phyloP scores from a whole-genome alignment of 2,113 vertebrate species.

The Copsychus sechellarum region DNA sequence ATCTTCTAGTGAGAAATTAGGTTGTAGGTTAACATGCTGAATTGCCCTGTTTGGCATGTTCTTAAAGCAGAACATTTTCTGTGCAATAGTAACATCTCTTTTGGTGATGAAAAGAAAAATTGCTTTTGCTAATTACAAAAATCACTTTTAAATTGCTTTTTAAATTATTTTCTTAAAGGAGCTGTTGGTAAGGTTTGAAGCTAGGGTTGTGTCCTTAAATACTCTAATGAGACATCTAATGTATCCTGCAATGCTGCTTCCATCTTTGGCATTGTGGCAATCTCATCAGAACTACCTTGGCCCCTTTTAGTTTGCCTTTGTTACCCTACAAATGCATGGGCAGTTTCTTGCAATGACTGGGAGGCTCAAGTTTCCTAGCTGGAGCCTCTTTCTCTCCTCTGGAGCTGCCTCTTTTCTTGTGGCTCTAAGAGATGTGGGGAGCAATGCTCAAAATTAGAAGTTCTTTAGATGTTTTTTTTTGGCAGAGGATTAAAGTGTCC shows the following conservation, averaged over 20 bases:
- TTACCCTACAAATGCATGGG: neutral
- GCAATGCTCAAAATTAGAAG: neutral
- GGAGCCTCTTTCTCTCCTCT: neutral
- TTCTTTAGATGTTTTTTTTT: neutral
- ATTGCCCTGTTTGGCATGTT: neutral
- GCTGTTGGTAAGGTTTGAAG: neutral
- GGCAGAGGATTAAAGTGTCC: constrained; percentile 39
- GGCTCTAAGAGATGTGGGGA: neutral
- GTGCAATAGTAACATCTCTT: neutral
- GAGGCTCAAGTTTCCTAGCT: neutral
- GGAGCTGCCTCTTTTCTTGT: neutral
- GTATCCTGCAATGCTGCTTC: neutral
- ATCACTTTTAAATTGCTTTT: neutral
- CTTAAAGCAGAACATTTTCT: neutral
- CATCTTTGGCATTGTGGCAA: neutral
- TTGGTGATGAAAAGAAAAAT: neutral
- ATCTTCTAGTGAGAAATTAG: neutral
- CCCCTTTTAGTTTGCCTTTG: neutral
- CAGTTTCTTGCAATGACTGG: neutral
- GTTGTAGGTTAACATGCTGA: neutral
- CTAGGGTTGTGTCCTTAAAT: neutral
- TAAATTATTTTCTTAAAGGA: neutral
- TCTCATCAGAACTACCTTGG: neutral
- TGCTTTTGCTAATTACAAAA: neutral
- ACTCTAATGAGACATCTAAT: neutral